Evolutionary conservation across 1,140 invertebrate genomes (phyloP), one percentile per base, ranked within the genome.

Genomic region (Lordiphosa clarofinis): DNA sequence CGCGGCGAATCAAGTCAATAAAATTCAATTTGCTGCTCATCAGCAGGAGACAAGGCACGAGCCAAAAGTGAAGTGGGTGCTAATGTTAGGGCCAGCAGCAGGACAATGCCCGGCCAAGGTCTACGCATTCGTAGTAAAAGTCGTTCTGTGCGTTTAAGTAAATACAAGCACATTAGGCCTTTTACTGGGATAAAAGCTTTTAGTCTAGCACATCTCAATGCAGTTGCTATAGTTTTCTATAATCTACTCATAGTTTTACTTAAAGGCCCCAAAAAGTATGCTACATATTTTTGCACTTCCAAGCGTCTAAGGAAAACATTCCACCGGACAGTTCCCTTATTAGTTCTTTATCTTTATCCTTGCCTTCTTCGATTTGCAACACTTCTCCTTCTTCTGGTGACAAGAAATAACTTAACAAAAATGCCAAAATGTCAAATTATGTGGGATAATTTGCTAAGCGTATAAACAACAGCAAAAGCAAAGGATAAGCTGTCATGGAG

Each of bases 1-100:
- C 50, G 55, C 52, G 50, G 57, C 47, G 57, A 81, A 58, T 76
- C 76, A 73, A 81, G 72, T 76, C 76, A 81, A 81, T 82, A 69
- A 81, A 82, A 76, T 72, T 81, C 67, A 82, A 82, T 82, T 81
- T 81, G 63, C 67, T 82, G 76, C 67, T 82, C 63, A 82, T 82
- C 76, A 82, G 72, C 38, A 31, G 43, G 24, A 19, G 48, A 38
- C 58, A 35, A 44, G 37, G 37, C 38, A 39, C 38, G 15, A 13
- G 71, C 31, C 54, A 37, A 48, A 38, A 39, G n/a, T 39, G 40
- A 67, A 65, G 56, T 61, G 66, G 50, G 33, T 39, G 38, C 56
- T 61, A 68, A 68, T 61, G 39, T 50, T 44, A 28, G 42, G 33
- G 13, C 31, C 46, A n/a, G n/a, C 11, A 36, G 37, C 54, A 47